Evolutionary conservation across 37 sponge, comb jelly and placozoan species (phyloP).

Genomic region (Beroe ovata): DNA sequence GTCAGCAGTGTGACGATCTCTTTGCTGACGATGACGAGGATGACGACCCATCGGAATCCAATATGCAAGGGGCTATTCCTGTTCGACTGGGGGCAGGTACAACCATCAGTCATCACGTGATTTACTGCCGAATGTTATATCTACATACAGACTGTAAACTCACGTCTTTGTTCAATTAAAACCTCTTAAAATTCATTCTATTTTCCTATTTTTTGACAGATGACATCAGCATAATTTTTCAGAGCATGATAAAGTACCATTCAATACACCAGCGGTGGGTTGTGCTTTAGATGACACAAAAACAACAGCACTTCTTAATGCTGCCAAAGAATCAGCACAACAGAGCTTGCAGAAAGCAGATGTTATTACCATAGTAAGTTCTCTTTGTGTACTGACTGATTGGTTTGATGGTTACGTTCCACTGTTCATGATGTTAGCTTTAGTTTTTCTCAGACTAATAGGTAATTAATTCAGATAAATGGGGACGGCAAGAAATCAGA

Average conservation of each 20-base stretch:
- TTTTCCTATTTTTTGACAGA: neutral
- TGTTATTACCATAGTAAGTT: neutral
- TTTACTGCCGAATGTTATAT: no score
- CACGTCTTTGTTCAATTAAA: neutral
- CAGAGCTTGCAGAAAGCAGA: conserved; percentile 37
- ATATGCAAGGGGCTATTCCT: conserved; percentile 61
- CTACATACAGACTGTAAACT: no score
- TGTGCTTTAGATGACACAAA: conserved; percentile 56
- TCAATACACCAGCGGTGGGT: conserved; percentile 58
- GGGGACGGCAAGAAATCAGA: conserved; percentile 41
- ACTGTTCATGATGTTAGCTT: no score
- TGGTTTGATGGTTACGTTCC: no score
- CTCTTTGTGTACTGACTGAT: no score
- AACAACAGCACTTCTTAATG: conserved; percentile 50
- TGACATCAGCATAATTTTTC: conserved; percentile 6
- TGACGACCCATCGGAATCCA: conserved; percentile 1
- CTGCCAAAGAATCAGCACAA: conserved; percentile 65
- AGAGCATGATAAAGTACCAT: conserved; percentile 47
- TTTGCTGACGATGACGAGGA: neutral
- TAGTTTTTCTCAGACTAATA: no score
- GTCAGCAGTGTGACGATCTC: neutral
- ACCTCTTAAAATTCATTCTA: neutral
- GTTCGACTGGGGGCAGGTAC: conserved; percentile 19
- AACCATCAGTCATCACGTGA: no score
- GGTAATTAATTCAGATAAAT: conserved; percentile 31